Base-by-base conservation (phyloP, 30 jellyfish, hydroid and myxozoan genomes). In the Aurelia sp. region DNA sequence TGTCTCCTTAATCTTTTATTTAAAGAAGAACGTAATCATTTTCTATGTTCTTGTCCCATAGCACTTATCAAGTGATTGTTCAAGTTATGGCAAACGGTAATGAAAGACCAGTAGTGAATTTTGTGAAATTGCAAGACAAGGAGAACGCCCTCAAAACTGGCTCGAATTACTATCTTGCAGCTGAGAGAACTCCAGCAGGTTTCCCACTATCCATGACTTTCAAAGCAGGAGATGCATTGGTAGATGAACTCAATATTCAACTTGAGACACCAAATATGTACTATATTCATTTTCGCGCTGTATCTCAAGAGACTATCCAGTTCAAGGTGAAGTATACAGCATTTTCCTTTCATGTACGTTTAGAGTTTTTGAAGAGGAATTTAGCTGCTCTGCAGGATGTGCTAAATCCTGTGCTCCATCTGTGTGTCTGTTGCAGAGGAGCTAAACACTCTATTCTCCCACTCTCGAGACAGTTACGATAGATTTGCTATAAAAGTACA, bases 41-140 rank as follows among this genome's bases (percentile, higher is more conserved):
- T 44, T 6, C 55, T 16, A 44, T 44, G 0, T 0, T 44, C 70
- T 44, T 30, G 8, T 50, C 48, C 11, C 66, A 13, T 13, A 88
- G 96, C 20, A 21, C 87, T 4, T 88, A 88, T 73, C 92, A 88
- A 55, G 84, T 88, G 17, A 79, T 88, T 27, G 91, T 88, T 22
- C 87, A 88, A 66, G 61, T 18, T 11, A 71, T 52, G 2, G 22
- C 78, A 23, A 27, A 61, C 23, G 50, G 40, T 48, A 23, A 33
- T 47, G 90, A 65, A 13, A 35, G 67, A 3, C 78, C 91, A 41
- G 13, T 41, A 48, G 47, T 18, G 13, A 15, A 35, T 11, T 88
- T 88, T 65, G 58, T 68, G 40, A 27, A 18, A 0, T 66, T 88
- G 35, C 35, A 35, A 27, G 41, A 71, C 16, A 78, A 88, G 51